These are phyloP conservation scores for Gymnocheta viridis DNA, from an alignment of 2,888 invertebrate species.

Conservation along the genomic window DNA sequence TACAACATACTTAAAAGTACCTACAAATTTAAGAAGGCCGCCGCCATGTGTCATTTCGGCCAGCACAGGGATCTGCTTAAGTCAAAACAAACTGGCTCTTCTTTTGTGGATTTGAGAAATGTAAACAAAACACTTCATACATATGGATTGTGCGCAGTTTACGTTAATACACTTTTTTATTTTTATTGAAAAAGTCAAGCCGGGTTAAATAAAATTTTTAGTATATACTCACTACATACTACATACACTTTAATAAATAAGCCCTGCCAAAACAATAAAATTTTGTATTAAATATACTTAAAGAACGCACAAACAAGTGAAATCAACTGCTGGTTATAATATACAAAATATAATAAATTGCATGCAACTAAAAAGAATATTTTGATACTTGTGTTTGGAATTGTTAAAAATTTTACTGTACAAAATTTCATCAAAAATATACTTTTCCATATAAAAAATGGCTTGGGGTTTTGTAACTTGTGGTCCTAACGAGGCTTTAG, in stretches of 20 bases:
- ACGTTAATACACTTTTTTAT: neutral
- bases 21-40: neutral
- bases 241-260: constrained; percentile 19
- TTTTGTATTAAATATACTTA: constrained; percentile 4
- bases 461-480: constrained; percentile 96
- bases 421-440: neutral
- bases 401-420: neutral
- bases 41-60: neutral
- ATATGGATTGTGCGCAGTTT: constrained; percentile 58
- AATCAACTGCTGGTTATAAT: neutral
- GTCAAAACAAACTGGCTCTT: constrained; percentile 27
- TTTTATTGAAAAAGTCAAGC: constrained; percentile 42
- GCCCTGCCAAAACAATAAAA: constrained; percentile 41
- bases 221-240: constrained; percentile 64
- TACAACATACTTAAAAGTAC: no score
- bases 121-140: constrained; percentile 62
- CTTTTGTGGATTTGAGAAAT: constrained; percentile 29
- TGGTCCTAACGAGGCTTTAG: constrained; percentile 96
- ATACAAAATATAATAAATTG: neutral
- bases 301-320: constrained; percentile 1
- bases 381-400: neutral
- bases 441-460: constrained; percentile 81
- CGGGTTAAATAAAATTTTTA: constrained; percentile 62
- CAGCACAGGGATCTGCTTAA: neutral
- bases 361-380: neutral